Conservation (phyloP, 2,888 invertebrate species). For the Brenthis daphne region DNA sequence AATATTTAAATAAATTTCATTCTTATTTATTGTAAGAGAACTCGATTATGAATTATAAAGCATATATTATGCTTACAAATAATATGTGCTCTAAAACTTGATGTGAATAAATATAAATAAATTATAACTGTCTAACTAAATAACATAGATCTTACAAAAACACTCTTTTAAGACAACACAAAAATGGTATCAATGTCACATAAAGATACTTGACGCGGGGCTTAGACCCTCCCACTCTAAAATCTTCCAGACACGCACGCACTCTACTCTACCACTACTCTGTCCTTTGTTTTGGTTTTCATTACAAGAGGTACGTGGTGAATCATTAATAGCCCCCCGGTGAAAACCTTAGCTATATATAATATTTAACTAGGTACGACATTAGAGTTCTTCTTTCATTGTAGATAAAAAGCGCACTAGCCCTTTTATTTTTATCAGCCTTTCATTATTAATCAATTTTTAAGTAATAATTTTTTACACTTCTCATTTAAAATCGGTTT, state of each 20-base stretch:
- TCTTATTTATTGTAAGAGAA: too few relatives aligned
- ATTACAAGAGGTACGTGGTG: slow-evolving; percentile 16
- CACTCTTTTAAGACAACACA: slow-evolving; percentile 6
- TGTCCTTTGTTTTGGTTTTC: slow-evolving; percentile 20
- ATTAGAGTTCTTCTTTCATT: not conserved
- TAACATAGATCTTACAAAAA: not conserved
- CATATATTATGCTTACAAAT: too few relatives aligned
- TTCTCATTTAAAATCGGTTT: too few relatives aligned
- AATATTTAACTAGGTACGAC: not conserved
- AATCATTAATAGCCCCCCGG: slow-evolving; percentile 21
- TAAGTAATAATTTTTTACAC: too few relatives aligned
- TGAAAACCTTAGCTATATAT: not conserved
- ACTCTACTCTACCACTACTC: not conserved
- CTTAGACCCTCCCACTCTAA: slow-evolving; percentile 25
- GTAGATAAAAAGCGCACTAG: too few relatives aligned
- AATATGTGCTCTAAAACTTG: too few relatives aligned
- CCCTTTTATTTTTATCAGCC: too few relatives aligned
- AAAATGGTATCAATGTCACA: slow-evolving; percentile 38
- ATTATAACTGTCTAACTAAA: too few relatives aligned
- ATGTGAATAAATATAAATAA: too few relatives aligned
- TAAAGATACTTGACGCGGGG: slow-evolving; percentile 16
- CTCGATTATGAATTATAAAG: too few relatives aligned
- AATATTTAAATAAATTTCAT: too few relatives aligned
- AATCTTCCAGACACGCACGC: slow-evolving; percentile 32
- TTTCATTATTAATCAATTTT: too few relatives aligned